phyloP scores from a whole-genome alignment of 2,888 invertebrate genomes.

The Siphlonurus alternatus region DNA sequence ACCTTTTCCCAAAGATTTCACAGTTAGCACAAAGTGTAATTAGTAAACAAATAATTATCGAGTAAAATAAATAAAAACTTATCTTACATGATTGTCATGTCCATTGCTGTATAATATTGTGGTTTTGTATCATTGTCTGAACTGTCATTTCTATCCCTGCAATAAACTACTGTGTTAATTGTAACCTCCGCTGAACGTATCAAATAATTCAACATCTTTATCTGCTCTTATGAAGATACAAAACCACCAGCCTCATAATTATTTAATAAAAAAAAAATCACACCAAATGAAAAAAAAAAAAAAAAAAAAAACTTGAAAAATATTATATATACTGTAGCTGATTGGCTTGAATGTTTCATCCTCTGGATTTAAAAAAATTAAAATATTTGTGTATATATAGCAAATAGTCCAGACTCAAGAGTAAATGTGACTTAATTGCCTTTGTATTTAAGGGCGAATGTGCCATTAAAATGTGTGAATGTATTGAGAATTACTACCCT shows the following conservation, averaged over 20 bases:
- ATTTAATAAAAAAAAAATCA: no score
- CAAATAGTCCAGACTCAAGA: neutral
- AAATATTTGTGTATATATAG: neutral
- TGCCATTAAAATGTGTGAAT: neutral
- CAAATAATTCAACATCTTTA: no score
- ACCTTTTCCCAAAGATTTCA: neutral
- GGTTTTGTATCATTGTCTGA: no score
- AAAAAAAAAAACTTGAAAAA: neutral
- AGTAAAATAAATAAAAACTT: no score
- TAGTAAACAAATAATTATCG: neutral
- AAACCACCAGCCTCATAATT: no score
- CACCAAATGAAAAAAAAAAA: neutral
- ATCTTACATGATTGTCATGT: no score
- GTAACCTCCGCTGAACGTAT: no score
- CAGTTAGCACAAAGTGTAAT: neutral
- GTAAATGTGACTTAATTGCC: neutral
- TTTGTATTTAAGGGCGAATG: neutral
- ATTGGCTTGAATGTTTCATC: neutral
- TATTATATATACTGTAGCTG: neutral
- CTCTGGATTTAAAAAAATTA: neutral
- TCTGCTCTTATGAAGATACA: no score
- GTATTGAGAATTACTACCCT: neutral
- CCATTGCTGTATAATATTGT: no score
- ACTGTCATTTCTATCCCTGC: no score
- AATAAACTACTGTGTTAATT: no score